Evolutionary conservation across 2,113 vertebrate species (phyloP).

Genomic region (Sminthopsis crassicaudata): DNA sequence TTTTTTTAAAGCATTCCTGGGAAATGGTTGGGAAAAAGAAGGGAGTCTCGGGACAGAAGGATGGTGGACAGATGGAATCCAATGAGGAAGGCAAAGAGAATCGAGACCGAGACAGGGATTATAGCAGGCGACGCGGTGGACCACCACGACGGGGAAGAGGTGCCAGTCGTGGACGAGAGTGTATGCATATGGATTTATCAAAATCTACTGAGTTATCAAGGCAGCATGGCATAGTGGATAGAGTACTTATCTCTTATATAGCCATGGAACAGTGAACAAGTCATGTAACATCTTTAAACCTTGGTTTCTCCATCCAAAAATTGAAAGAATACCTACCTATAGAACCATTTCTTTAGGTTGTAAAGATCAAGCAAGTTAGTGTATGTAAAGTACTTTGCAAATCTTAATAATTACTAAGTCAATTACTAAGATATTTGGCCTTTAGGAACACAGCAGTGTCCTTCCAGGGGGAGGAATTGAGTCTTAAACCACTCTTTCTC

Average conservation of each 20-base stretch:
- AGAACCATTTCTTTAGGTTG: not conserved
- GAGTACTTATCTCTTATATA: not conserved
- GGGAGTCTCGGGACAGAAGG: slow-evolving; percentile 95
- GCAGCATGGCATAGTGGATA: not conserved
- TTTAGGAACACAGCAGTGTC: slow-evolving; percentile 43
- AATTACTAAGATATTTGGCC: slow-evolving; percentile 48
- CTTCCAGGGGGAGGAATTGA: slow-evolving; percentile 31
- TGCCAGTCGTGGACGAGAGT: slow-evolving; percentile 95
- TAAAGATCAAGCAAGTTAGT: not conserved
- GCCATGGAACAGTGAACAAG: not conserved
- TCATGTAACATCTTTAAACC: not conserved
- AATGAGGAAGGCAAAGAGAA: slow-evolving; percentile 96
- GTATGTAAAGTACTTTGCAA: not conserved
- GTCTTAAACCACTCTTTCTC: slow-evolving; percentile 14
- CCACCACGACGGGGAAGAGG: slow-evolving; percentile 91
- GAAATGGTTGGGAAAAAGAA: slow-evolving; percentile 99
- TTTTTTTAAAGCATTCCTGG: slow-evolving; percentile 92
- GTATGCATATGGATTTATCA: slow-evolving; percentile 86
- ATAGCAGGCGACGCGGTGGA: slow-evolving; percentile 92
- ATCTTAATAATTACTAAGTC: not conserved
- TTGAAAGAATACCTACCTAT: not conserved
- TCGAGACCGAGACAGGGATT: slow-evolving; percentile 94
- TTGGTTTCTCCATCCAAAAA: not conserved
- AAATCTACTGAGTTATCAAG: slow-evolving; percentile 73
- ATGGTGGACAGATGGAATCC: slow-evolving; percentile 89